Evolutionary conservation across 2,888 invertebrate species (phyloP).

Genomic region (Acanthoscelides obtectus): DNA sequence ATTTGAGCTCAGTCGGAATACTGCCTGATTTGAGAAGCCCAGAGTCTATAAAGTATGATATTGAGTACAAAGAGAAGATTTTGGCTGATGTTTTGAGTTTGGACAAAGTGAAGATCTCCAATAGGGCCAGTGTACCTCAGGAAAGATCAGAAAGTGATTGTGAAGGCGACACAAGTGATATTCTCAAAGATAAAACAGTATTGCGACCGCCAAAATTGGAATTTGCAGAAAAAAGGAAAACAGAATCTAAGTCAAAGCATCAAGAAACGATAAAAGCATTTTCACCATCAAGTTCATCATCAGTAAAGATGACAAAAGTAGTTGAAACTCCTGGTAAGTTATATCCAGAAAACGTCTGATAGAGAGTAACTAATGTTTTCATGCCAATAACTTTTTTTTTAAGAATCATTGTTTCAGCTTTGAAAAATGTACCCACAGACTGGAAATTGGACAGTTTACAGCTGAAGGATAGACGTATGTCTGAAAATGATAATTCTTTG

Average conservation of each 20-base stretch:
- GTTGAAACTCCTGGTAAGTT: not conserved
- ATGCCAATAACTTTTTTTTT: not conserved
- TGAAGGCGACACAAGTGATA: constrained; percentile 6
- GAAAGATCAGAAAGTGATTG: constrained; percentile 8
- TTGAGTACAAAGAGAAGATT: constrained; percentile 70
- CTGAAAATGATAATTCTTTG: constrained; percentile 33
- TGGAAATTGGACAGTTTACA: constrained; percentile 56
- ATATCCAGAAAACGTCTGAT: constrained; percentile 6
- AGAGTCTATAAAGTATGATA: constrained; percentile 63
- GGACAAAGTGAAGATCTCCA: constrained; percentile 42
- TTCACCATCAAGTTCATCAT: not conserved
- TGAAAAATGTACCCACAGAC: constrained; percentile 53
- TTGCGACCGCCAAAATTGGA: not conserved
- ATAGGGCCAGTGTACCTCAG: constrained; percentile 1
- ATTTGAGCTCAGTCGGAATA: constrained; percentile 48
- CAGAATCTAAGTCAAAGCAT: not conserved
- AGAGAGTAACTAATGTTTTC: not conserved
- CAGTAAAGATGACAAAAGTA: not conserved
- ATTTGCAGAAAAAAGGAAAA: not conserved
- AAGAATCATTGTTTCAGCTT: constrained; percentile 41
- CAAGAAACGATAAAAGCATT: not conserved
- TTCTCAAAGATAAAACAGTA: not conserved
- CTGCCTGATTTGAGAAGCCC: constrained; percentile 57
- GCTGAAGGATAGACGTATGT: constrained; percentile 29
- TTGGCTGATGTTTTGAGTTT: constrained; percentile 64